Conservation (phyloP, 2,113 vertebrate genomes). For the Syngnathus scovelli region DNA sequence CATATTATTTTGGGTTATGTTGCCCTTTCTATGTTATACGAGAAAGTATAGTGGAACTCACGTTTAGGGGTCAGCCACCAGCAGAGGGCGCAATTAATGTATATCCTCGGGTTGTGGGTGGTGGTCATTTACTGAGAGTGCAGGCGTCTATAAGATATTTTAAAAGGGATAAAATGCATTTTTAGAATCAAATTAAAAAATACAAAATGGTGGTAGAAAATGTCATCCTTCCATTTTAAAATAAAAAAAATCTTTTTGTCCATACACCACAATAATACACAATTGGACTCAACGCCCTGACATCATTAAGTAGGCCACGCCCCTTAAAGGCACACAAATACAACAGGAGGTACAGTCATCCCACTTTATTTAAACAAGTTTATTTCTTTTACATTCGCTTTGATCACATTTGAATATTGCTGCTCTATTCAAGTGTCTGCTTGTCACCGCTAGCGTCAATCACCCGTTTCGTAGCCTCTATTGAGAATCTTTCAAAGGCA, state of each 20-base stretch:
- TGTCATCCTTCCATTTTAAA: too few species aligned
- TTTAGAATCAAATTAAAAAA: too few species aligned
- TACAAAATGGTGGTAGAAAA: too few species aligned
- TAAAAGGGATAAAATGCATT: too few species aligned
- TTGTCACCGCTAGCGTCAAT: conserved; percentile 29
- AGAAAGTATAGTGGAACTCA: background rate
- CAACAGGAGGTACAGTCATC: too few species aligned
- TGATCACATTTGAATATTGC: background rate
- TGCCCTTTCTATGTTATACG: background rate
- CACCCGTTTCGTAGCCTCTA: conserved; percentile 36
- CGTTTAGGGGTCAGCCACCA: background rate
- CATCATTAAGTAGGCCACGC: too few species aligned
- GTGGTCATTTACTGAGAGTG: background rate
- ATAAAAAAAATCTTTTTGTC: too few species aligned
- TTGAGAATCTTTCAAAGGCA: conserved; percentile 34
- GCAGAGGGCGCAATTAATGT: conserved; percentile 2
- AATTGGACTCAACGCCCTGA: too few species aligned
- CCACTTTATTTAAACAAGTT: too few species aligned
- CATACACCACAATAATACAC: too few species aligned
- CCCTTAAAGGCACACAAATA: too few species aligned
- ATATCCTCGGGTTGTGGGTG: background rate
- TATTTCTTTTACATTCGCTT: too few species aligned
- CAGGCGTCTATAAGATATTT: background rate
- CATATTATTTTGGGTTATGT: background rate
- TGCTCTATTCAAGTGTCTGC: conserved; percentile 5